Base-by-base conservation (phyloP, 2,888 invertebrate genomes). In the Plusia festucae region DNA sequence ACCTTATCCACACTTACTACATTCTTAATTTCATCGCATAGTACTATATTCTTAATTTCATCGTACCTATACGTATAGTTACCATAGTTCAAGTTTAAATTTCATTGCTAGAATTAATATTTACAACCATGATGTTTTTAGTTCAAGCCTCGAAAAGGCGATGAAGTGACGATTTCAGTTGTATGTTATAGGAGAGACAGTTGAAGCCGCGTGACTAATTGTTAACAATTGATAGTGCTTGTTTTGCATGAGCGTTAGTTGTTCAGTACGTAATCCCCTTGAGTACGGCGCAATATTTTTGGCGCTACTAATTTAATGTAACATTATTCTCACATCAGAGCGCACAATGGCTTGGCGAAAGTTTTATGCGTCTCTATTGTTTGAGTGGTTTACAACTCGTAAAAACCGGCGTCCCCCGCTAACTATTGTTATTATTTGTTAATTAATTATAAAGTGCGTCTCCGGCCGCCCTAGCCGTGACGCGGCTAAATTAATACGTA, bases 361-460 rank as follows among this genome's bases (percentile, higher is more conserved):
- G 70, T 79, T 82, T 76, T 70, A 76, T 72, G 73, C 72, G 68
- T 65, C 75, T 70, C 79, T 70, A 79, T 86, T 85, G 85, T 86
- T 79, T 44, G 24, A 63, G 71, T 67, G 69, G 68, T 70, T 65
- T 66, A 65, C 65, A 70, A 69, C 58, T 77, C 72, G 69, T 85
- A 85, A 86, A 87, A 86, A 87, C 71, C 65, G 72, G 71, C 82
- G 66, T 52, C 76, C 76, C 82, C 71, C 27, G 32, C 75, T 63
- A 68, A 83, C 85, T 83, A 84, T 87, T 86, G 85, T 86, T 86
- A 77, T 73, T 80, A 80, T 82, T 84, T 81, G 79, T 82, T 85
- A 82, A 86, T 87, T 87, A 86, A 86, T 87, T 85, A 87, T 76
- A 74, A 76, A 83, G 81, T 78, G 65, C 67, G 71, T 56, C 68